Base-by-base conservation (phyloP, 2,113 vertebrate genomes). In the Gorsachius goisagi region DNA sequence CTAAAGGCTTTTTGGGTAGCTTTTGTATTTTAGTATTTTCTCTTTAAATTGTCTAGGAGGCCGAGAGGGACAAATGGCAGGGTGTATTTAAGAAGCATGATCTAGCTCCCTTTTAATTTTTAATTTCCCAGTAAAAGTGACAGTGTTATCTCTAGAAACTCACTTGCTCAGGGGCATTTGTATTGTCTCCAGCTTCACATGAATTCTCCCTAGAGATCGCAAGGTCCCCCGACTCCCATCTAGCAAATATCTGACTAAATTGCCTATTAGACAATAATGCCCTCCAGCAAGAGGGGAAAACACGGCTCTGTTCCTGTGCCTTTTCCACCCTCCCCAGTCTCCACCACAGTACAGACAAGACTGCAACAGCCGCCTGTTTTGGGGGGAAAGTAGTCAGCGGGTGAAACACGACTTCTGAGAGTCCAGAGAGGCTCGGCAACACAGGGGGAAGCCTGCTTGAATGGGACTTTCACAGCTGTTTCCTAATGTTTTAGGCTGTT, bases 231-330 rank as follows among this genome's bases (percentile, higher is more conserved):
- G 89, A 81, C 90, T 94, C 95, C 91, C 96, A 97, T 95, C 89
- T 91, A 91, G 88, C 90, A 94, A 92, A 84, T 76, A 94, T 90
- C 88, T 94, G 89, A 97, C 91, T 97, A 96, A 97, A 97, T 69
- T 95, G 94, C 91, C 93, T 95, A 94, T 96, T 95, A 95, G 77
- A 78, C 60, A 79, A 77, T 72, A 89, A 93, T 75, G 77, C 77
- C 92, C 73, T 95, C 55, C 55, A 94, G 96, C 93, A 82, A 77
- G 68, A 85, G 20, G 77, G 39, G 35, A 50, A 83, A 73, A 41
- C 87, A 33, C 0, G 2, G 71, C 62, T 93, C 66, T 49, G 32
- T 15, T 81, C 12, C 77, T 44, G 49, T 52, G 73, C 82, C 8
- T 1, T 16, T 58, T 56, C 49, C 73, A 64, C n/a, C 15, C 55